A percentile compares a stretch with the other conserved stretches of the same genome.
Conservation (phyloP, 2,113 vertebrate genomes). For the Motacilla tschutschensis region DNA sequence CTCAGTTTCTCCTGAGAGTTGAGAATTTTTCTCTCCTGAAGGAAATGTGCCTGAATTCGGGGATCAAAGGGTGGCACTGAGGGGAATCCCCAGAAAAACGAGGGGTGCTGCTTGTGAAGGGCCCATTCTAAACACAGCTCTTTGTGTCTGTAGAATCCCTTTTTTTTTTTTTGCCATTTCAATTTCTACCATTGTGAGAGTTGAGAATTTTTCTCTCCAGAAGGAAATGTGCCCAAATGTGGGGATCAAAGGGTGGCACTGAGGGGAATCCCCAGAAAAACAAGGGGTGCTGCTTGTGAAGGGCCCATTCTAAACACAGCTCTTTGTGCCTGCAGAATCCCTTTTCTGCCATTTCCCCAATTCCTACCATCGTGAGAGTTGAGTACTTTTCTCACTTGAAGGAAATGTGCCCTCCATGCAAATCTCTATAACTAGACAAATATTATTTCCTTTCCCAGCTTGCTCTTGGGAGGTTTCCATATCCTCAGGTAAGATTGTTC, state of each 20-base stretch:
- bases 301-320: neutral
- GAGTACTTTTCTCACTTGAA: slow-evolving; percentile 65
- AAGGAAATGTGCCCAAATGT: neutral
- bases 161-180: neutral
- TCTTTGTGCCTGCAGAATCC: neutral
- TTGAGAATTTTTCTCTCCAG: neutral
- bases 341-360: neutral
- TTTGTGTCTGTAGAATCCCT: neutral
- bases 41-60: neutral
- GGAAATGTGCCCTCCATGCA: slow-evolving; percentile 77
- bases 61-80: neutral
- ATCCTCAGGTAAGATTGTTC: slow-evolving; percentile 94
- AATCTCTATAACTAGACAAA: slow-evolving; percentile 81
- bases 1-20: neutral
- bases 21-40: no score
- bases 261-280: neutral
- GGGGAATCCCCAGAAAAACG: neutral
- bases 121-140: neutral
- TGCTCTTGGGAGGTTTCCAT: slow-evolving; percentile 96
- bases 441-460: slow-evolving; percentile 86
- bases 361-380: slow-evolving; percentile 35
- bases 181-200: neutral
- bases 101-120: neutral
- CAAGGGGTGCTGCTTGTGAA: neutral
- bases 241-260: no score